Evolutionary conservation across 2,113 vertebrate genomes (phyloP), one percentile per base, ranked within the genome.

Genomic region (Tupaia tana): DNA sequence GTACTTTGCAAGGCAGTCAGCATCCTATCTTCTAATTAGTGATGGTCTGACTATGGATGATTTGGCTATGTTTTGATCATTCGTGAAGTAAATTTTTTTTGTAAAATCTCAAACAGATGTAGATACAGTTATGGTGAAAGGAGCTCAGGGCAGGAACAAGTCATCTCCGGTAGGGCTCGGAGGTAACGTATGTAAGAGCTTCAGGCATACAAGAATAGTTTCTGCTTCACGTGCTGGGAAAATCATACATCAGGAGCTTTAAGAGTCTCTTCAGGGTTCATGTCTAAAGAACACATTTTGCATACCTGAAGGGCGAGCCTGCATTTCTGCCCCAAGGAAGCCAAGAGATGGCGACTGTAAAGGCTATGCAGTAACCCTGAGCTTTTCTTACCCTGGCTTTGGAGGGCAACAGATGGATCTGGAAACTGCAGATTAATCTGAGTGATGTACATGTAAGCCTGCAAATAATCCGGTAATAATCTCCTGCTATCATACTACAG

Each of bases 391-490:
- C 27, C 70, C 59, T 63, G 70, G 64, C 34, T 89, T 82, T 69
- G 12, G 59, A 56, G 16, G 85, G 78, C n/a, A 80, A 77, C 70
- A 92, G 90, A 92, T 88, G 61, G n/a, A 81, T 82, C 61, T 89
- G 56, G 71, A 90, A 96, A 87, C 61, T 34, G 54, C 31, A 84
- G 86, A 82, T 69, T 69, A 81, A 88, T 89, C 74, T 77, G 74
- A 81, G 75, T 93, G 86, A 91, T 77, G 25, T 67, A 29, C 18
- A 34, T 12, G 78, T 75, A 91, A 89, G 74, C 90, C 90, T 70
- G 59, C 19, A 84, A 77, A 78, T 89, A 94, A 78, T 82, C 74
- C 81, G 82, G 10, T 9, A 86, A 69, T 84, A 94, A 94, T 67
- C 87, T 85, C 54, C 63, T 24, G 43, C 0, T 22, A 63, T 81